Evolutionary conservation across 2,113 vertebrate species (phyloP).

Genomic region (Uria lomvia): DNA sequence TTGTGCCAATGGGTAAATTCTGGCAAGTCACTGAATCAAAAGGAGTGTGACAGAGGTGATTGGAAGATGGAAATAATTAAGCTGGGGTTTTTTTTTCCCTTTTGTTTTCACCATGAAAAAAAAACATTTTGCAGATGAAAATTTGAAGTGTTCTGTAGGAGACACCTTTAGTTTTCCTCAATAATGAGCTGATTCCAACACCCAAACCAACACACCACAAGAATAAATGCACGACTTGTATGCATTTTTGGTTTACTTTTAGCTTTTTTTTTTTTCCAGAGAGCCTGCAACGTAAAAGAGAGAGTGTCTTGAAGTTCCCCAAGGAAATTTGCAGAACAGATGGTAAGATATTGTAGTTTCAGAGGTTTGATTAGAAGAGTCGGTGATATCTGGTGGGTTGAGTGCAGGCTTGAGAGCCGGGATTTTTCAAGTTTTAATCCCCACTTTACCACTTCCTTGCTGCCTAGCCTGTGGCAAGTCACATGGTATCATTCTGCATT

Average conservation of each 20-base stretch:
- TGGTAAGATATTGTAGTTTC: not conserved
- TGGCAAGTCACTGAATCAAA: slow-evolving; percentile 68
- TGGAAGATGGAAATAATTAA: slow-evolving; percentile 66
- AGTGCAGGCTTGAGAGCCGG: not conserved
- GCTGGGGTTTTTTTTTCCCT: slow-evolving; percentile 16
- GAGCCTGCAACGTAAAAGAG: not conserved
- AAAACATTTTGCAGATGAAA: slow-evolving; percentile 12
- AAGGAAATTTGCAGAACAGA: slow-evolving; percentile 24
- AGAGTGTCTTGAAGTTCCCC: not conserved
- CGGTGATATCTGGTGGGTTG: not conserved
- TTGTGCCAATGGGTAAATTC: slow-evolving; percentile 64
- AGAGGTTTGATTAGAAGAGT: slow-evolving; percentile 11
- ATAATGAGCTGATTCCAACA: slow-evolving; percentile 11
- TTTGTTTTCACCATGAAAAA: slow-evolving; percentile 19
- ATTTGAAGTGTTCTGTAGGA: slow-evolving; percentile 7
- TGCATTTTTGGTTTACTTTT: not conserved
- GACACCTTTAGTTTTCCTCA: slow-evolving; percentile 35
- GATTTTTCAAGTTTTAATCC: not conserved
- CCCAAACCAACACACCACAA: slow-evolving; percentile 8
- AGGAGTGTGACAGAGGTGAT: slow-evolving; percentile 36
- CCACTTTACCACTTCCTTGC: not conserved
- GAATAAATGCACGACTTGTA: slow-evolving; percentile 33
- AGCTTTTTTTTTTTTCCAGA: not conserved
- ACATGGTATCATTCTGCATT: not conserved
- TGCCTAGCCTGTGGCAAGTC: not conserved